Evolutionary conservation across 2,888 invertebrate species (phyloP).

Genomic region (Tipula helvola): DNA sequence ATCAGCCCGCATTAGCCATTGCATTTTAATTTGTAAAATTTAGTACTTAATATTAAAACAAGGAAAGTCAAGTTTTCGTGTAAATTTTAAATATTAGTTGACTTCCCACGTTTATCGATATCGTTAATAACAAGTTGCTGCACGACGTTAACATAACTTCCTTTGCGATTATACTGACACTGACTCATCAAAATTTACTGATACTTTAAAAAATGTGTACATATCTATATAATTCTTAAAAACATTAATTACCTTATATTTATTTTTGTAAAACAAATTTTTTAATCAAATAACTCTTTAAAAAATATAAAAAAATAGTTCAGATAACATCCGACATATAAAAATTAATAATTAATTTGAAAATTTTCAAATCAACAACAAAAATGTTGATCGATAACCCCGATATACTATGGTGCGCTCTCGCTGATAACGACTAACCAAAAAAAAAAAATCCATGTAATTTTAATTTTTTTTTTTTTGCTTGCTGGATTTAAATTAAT

Average conservation of each 20-base stretch:
- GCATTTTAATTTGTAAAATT: no score
- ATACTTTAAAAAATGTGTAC: background rate
- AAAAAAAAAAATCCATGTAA: background rate
- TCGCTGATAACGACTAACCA: background rate
- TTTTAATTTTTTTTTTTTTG: background rate
- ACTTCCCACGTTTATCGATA: no score
- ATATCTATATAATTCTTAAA: background rate
- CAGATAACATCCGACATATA: background rate
- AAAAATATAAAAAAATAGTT: background rate
- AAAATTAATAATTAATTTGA: background rate
- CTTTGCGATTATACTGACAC: background rate
- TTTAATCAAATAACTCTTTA: background rate
- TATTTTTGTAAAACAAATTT: background rate
- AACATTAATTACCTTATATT: background rate
- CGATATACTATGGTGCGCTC: background rate
- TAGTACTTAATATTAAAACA: no score
- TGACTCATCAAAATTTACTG: background rate
- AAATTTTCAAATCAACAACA: background rate
- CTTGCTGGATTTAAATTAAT: background rate
- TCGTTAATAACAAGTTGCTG: no score
- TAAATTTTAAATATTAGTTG: no score
- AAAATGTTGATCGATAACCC: background rate
- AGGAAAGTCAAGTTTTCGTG: no score
- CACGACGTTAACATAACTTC: background rate
- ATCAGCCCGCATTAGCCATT: no score